Evolutionary conservation across 1,140 invertebrate species (phyloP), one percentile per base, ranked within the genome.

Genomic region (Cyclina sinensis): DNA sequence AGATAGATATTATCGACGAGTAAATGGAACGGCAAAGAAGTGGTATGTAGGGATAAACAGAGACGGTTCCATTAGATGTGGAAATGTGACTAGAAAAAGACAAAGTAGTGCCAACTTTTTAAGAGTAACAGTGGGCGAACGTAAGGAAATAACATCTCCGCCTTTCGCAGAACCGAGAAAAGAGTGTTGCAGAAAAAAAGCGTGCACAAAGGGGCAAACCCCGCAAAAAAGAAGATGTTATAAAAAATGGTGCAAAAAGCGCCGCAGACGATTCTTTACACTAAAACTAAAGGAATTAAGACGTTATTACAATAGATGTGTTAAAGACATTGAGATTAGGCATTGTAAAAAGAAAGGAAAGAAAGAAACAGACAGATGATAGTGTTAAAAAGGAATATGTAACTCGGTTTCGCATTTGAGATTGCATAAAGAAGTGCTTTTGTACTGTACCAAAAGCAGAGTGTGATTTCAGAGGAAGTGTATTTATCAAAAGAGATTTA

Each of bases 31-130:
- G 0, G 24, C 48, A 32, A 24, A 30, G 14, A 82, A 81, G 27
- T 88, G 86, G 86, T 88, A 82, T 73, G 32, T 88, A 76, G 86
- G 79, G 30, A 82, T 88, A 27, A 88, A 88, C 35, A 88, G 62
- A 82, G 86, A 88, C 32, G 86, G 80, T 9, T 73, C 79, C 14
- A 54, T 83, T 5, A 5, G 78, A 30, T 88, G 86, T 82, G 86
- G 86, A 35, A 88, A 88, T 76, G 68, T 74, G 48, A 76, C 86
- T 70, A 35, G 65, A 30, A 82, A 48, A 30, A 51, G 62, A 24
- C 86, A 62, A 46, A 73, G 81, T n/a, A 51, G 79, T 54, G 65
- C 65, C 9, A 88, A 76, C 32, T 88, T 82, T 83, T 62, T 43
- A 21, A 51, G 46, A 48, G 12, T 87, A 11, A n/a, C 1, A 24